Percentiles rank a stretch among this genome's conserved stretches.
phyloP scores from a whole-genome alignment of 2,888 invertebrate genomes.

The Noctua janthina region DNA sequence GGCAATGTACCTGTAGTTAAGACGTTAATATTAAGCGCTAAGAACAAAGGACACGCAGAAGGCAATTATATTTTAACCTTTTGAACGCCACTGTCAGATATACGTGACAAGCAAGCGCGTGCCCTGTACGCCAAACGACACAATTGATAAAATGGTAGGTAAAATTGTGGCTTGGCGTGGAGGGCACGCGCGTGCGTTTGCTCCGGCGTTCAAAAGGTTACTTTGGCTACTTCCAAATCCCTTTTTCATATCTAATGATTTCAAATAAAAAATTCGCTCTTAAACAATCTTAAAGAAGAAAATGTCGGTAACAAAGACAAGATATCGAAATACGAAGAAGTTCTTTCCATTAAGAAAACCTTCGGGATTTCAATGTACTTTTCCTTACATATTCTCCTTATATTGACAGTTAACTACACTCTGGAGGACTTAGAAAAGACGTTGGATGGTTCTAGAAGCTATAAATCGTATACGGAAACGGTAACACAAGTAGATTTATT shows the following conservation, averaged over 20 bases:
- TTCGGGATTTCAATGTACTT: constrained; percentile 31
- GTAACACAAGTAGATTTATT: constrained; percentile 54
- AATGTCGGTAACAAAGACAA: not conserved
- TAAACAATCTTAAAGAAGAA: not conserved
- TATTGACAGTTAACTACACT: constrained; percentile 56
- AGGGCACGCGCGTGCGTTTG: no score
- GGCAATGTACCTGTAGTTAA: constrained; percentile 19
- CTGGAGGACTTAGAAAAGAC: constrained; percentile 40
- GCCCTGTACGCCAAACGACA: no score
- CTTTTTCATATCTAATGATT: not conserved
- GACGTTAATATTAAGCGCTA: constrained; percentile 12
- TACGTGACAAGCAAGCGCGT: no score
- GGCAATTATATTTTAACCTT: not conserved
- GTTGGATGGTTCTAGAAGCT: constrained; percentile 41
- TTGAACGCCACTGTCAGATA: no score
- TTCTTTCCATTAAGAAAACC: constrained; percentile 25
- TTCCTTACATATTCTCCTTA: constrained; percentile 47
- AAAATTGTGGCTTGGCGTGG: no score
- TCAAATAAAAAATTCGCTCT: not conserved
- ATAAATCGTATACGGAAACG: constrained; percentile 47
- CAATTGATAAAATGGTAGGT: no score
- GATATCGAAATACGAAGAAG: constrained; percentile 8
- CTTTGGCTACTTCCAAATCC: not conserved
- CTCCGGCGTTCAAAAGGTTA: no score
- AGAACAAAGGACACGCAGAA: not conserved